Base-by-base conservation (phyloP, 2,888 invertebrate genomes). In the Dynastes tityus region DNA sequence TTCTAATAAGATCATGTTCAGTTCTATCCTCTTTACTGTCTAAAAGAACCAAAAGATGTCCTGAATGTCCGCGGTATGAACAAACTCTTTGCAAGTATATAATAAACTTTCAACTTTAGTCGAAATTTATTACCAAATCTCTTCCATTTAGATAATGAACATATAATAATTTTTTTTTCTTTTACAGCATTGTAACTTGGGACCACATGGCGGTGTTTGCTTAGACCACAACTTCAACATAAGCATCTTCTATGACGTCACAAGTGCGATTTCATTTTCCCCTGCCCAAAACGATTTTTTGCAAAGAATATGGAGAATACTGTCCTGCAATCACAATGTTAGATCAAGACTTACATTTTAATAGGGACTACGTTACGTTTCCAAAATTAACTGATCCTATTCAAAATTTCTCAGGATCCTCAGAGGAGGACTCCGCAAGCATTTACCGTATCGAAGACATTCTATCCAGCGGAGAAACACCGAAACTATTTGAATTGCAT, bases 201-300 rank as follows among this genome's bases (percentile, higher is more conserved):
- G 22, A 3, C 3, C 0, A 27, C 5, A 16, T 8, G 32, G 13
- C 0, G 32, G 29, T 13, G 68, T 27, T 13, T 68, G 68, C 29
- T 27, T 68, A 27, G 40, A 68, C 51, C n/a, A 51, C 29, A 22
- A 27, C n/a, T 16, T 13, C 6, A 51, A 16, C 9, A 13, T 29
- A 9, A 51, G 29, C 51, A 11, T 22, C 8, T 68, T 32, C 51
- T 22, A n/a, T 27, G 11, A 13, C 22, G 9, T n/a, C n/a, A 51
- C 22, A 11, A 27, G 0, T 68, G 68, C 9, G 51, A 22, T 27
- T 68, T 68, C 29, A 29, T 68, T 27, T 68, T 68, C 29, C n/a
- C 29, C n/a, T 68, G 68, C n/a, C 68, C 68, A 1, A 2, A 27
- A 51, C 1, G 22, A 51, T 51, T 51, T 13, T n/a, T 22, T 29